phyloP scores from a whole-genome alignment of 2,113 vertebrate species.

The Passer montanus region DNA sequence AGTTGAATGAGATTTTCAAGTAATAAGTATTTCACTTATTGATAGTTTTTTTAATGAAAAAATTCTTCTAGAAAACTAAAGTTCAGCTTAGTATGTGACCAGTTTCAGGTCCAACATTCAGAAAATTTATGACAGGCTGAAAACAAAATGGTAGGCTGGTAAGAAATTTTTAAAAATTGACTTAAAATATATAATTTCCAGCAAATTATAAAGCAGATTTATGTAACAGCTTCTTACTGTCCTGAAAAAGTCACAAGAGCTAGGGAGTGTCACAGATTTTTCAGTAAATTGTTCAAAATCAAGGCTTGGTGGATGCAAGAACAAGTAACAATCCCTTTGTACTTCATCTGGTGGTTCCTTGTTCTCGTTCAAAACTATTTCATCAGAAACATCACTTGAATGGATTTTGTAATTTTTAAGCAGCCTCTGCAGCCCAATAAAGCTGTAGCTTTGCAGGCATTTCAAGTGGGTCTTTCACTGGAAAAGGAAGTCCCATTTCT shows the following conservation, averaged over 20 bases:
- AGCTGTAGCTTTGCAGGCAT: neutral
- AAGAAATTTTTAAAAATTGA: neutral
- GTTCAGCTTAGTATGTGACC: neutral
- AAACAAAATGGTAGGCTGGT: neutral
- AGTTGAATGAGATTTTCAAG: neutral
- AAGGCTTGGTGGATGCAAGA: neutral
- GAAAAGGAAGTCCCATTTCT: neutral
- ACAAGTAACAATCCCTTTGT: neutral
- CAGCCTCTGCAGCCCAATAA: neutral
- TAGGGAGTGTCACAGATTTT: neutral
- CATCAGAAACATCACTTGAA: neutral
- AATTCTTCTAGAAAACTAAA: neutral
- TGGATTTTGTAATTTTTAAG: neutral
- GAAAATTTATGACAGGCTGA: neutral
- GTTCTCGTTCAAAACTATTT: neutral
- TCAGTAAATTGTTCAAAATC: neutral
- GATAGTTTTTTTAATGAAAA: neutral
- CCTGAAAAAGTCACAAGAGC: neutral
- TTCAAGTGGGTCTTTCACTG: neutral
- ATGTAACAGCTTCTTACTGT: neutral
- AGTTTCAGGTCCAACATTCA: neutral
- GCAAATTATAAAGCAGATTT: neutral
- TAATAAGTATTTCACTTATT: neutral
- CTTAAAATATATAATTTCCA: neutral
- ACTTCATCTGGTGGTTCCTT: neutral